Evolutionary conservation across 2,888 invertebrate species (phyloP), one percentile per base, ranked within the genome.

Genomic region (Onthophagus sagittarius): DNA sequence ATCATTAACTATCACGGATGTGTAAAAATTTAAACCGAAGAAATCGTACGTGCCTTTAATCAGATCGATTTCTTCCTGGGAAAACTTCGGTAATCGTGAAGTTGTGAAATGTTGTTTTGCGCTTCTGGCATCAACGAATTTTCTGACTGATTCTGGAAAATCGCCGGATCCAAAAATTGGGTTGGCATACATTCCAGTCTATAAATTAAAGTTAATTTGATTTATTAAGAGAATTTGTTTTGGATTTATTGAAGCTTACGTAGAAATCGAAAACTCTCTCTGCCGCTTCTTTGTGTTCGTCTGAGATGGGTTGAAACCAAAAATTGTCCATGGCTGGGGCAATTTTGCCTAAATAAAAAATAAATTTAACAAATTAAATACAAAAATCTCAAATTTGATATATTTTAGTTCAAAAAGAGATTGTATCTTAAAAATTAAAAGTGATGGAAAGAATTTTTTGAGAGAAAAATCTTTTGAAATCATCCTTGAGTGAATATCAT

Each of bases 1-100:
- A n/a, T 33, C 53, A 13, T 67, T 23, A 5, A 67, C 67, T n/a
- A 67, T 67, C 5, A 73, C 11, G 6, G 89, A 87, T 0, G 93
- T 91, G 81, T 94, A 94, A 71, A 91, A 89, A 80, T 94, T 94
- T 15, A 93, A 82, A 0, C 92, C 93, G 72, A 93, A 86, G 83
- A 91, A 93, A 80, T 94, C 93, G 0, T 87, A 86, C 0, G 92
- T 89, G 0, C 87, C 89, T 13, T 82, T 83, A 31, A 93, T 88
- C 70, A 85, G 84, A 11, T 84, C 80, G 2, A 91, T 85, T 84
- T 92, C 91, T 13, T 88, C 85, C 0, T 79, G 14, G 0, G 88
- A 89, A 79, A 91, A 90, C 70, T 80, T 80, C 0, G 91, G 91
- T 4, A 92, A 84, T 6, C 91, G 87, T 0, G 91, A 90, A 4